A percentile compares a stretch with the other conserved stretches of the same genome.
phyloP scores from a whole-genome alignment of 2,888 invertebrate species.

The Hipparchia sbordonii region DNA sequence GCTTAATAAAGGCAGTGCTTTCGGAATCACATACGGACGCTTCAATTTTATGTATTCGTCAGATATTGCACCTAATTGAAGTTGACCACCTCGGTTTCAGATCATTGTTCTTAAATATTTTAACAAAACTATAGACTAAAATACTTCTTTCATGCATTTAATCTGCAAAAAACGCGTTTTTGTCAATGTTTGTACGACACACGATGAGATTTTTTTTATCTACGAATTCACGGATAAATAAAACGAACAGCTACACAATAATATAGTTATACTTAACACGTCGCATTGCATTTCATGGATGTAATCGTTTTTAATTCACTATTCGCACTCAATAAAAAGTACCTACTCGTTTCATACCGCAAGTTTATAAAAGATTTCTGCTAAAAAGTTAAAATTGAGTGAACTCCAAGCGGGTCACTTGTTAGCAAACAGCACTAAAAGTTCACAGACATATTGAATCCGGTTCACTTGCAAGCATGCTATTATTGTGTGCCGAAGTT shows the following conservation, averaged over 20 bases:
- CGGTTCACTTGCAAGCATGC: not conserved
- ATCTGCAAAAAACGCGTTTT: not conserved
- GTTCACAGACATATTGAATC: constrained; percentile 12
- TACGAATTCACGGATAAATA: not conserved
- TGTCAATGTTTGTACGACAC: too few relatives aligned
- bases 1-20: too few relatives aligned
- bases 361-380: not conserved
- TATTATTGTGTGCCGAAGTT: constrained; percentile 1
- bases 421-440: constrained; percentile 16
- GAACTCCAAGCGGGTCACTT: constrained; percentile 8
- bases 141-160: not conserved
- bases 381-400: constrained; percentile 1
- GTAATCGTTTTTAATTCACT: not conserved
- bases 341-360: not conserved
- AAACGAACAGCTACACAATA: too few relatives aligned
- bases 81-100: too few relatives aligned
- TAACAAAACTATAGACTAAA: not conserved
- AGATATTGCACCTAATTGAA: too few relatives aligned
- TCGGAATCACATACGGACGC: too few relatives aligned
- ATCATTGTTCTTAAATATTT: too few relatives aligned
- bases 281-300: too few relatives aligned
- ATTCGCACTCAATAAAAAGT: not conserved
- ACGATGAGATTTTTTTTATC: too few relatives aligned
- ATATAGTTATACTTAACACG: too few relatives aligned
- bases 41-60: not conserved